Evolutionary conservation across 2,113 vertebrate species (phyloP).

Genomic region (Progne subis): DNA sequence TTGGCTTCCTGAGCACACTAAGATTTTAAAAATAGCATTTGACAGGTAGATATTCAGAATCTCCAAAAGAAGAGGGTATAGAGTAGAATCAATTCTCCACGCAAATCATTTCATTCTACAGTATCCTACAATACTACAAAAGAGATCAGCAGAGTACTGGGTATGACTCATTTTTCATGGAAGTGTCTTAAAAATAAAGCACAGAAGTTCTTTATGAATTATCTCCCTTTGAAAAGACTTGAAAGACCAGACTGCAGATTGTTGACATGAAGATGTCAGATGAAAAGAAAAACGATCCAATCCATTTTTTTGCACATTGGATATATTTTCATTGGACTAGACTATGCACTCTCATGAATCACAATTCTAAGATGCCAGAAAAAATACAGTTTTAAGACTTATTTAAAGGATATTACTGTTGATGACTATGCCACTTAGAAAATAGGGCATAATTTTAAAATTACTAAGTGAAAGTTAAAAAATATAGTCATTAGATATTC

Average conservation of each 20-base stretch:
- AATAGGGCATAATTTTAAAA: constrained; percentile 11
- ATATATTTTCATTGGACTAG: neutral
- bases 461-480: constrained; percentile 18
- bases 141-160: neutral
- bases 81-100: neutral
- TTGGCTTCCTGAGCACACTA: neutral
- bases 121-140: neutral
- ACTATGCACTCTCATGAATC: neutral
- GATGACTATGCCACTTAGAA: neutral
- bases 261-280: neutral
- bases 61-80: neutral
- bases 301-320: neutral
- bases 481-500: neutral
- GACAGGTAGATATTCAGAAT: neutral
- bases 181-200: neutral
- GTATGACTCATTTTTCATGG: neutral
- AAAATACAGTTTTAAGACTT: neutral
- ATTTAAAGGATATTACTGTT: neutral
- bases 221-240: constrained; percentile 23
- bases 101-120: neutral
- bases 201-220: neutral
- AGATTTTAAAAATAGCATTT: neutral
- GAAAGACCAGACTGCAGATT: neutral
- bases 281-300: constrained; percentile 3
- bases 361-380: neutral